A percentile compares a stretch with the other conserved stretches of the same genome.
These are phyloP conservation scores for Acronicta leporina DNA, from an alignment of 2,888 invertebrate genomes.

Conservation along the genomic window DNA sequence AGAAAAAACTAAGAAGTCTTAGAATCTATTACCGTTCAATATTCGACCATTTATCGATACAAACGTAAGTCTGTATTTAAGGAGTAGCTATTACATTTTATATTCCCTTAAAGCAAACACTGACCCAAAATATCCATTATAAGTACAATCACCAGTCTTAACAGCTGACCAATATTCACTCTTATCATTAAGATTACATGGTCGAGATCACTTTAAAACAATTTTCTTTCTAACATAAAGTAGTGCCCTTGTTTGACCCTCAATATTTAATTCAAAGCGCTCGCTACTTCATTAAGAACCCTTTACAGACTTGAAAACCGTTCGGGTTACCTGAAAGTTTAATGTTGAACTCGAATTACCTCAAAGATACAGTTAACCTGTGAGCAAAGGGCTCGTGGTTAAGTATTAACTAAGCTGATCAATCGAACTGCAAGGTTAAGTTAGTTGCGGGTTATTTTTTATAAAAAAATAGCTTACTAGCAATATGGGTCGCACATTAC, in stretches of 20 bases:
- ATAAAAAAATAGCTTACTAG: no score
- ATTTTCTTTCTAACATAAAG: neutral
- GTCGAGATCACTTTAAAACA: conserved; percentile 1
- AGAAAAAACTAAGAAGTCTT: no score
- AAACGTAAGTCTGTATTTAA: neutral
- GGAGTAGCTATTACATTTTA: neutral
- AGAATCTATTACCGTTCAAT: neutral
- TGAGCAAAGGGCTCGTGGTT: no score
- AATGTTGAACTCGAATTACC: conserved; percentile 43
- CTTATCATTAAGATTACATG: neutral
- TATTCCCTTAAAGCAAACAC: conserved; percentile 1
- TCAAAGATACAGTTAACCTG: conserved; percentile 13
- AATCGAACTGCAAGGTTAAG: no score
- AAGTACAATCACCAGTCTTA: neutral
- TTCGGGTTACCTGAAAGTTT: conserved; percentile 49
- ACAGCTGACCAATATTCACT: neutral
- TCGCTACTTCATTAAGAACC: conserved; percentile 50
- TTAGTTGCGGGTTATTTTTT: no score
- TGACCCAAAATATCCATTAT: conserved; percentile 1
- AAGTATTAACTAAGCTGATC: no score
- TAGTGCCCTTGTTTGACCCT: conserved; percentile 31
- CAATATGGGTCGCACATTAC: no score
- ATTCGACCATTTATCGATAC: neutral
- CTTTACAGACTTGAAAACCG: conserved; percentile 47
- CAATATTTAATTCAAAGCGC: conserved; percentile 55